Percentiles rank a stretch among this genome's conserved stretches.
Conservation (phyloP, 2,888 invertebrate species). For the Halocaridina rubra region DNA sequence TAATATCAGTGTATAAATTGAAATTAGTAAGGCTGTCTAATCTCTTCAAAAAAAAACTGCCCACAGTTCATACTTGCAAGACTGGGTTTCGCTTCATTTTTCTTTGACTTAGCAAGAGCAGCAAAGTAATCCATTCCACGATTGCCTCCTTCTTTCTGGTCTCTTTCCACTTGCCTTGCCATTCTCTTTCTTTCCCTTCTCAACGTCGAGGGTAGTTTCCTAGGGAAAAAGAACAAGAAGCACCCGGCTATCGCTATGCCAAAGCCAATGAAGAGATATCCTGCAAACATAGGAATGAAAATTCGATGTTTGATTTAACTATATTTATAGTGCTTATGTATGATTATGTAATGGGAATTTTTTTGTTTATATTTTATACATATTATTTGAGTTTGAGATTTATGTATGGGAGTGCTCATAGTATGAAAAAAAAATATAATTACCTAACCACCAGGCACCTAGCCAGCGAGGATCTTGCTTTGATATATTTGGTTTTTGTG, state of each 20-base stretch:
- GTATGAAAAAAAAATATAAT: constrained; percentile 5
- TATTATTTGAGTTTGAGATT: too few relatives aligned
- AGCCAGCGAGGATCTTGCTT: constrained; percentile 71
- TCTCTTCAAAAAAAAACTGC: too few relatives aligned
- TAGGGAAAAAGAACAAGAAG: constrained; percentile 78
- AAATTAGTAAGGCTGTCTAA: too few relatives aligned
- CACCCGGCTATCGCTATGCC: constrained; percentile 74
- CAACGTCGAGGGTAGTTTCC: constrained; percentile 72
- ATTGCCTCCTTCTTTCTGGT: not conserved
- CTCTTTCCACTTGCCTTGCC: not conserved
- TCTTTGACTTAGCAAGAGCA: constrained; percentile 10
- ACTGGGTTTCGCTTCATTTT: constrained; percentile 12
- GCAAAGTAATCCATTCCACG: not conserved
- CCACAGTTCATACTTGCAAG: not conserved
- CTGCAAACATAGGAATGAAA: constrained; percentile 62
- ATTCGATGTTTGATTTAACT: not conserved
- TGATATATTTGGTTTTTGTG: constrained; percentile 66
- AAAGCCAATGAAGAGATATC: constrained; percentile 77
- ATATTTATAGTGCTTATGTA: not conserved
- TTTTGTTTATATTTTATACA: too few relatives aligned
- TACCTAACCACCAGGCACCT: constrained; percentile 73
- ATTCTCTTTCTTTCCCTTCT: not conserved
- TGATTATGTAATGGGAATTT: not conserved
- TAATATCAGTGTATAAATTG: too few relatives aligned
- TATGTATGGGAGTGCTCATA: too few relatives aligned